Conservation (phyloP, 2,797 vertebrate species). For the Sebastes ruberrimus region DNA sequence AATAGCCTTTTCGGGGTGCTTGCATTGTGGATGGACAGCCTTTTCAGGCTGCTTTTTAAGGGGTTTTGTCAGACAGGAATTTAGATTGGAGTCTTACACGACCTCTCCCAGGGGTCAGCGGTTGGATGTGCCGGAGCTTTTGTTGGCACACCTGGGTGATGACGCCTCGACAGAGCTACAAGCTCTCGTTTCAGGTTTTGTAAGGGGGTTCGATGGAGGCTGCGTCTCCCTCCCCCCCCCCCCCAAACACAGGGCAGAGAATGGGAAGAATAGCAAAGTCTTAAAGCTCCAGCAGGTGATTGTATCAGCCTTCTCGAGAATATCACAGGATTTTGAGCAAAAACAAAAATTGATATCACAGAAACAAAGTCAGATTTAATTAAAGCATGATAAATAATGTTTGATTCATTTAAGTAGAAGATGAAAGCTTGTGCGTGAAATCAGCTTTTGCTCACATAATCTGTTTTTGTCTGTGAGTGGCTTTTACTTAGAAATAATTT, state of each 20-base stretch:
- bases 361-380: neutral
- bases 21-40: slow-evolving; percentile 60
- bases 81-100: slow-evolving; percentile 81
- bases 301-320: neutral
- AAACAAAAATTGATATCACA: neutral
- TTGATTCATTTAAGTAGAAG: neutral
- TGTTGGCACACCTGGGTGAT: slow-evolving; percentile 85
- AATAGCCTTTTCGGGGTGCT: slow-evolving; percentile 57
- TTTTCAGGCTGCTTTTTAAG: slow-evolving; percentile 66
- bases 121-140: slow-evolving; percentile 76
- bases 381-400: neutral
- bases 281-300: neutral
- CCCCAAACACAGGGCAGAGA: neutral
- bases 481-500: neutral
- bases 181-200: slow-evolving; percentile 76
- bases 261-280: neutral
- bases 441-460: neutral
- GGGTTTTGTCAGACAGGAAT: slow-evolving; percentile 81
- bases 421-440: neutral
- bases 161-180: slow-evolving; percentile 69
- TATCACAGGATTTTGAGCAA: neutral
- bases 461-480: neutral
- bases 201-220: slow-evolving; percentile 28
- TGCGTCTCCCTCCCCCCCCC: neutral
- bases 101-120: slow-evolving; percentile 80